Base-by-base conservation (phyloP, 1,140 invertebrate species). In the Drosophila trapezifrons region DNA sequence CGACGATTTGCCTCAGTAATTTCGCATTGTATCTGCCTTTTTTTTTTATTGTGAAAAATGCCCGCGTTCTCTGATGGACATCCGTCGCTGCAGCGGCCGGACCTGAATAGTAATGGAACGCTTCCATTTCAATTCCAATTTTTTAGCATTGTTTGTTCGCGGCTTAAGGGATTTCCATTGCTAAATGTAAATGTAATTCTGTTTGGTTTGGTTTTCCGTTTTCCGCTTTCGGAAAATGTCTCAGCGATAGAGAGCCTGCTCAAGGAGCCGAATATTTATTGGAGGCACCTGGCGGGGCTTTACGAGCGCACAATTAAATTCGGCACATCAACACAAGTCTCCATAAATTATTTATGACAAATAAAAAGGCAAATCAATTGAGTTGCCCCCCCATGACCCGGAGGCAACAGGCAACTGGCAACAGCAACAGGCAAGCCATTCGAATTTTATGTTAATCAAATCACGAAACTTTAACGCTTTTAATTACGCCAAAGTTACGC, bases 361-460 rank as follows among this genome's bases (percentile, higher is more conserved):
- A 83, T 80, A 77, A 89, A 77, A 58, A 46, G 56, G 60, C 60
- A 70, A 90, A 79, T 72, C 79, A 78, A 80, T 90, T 90, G 67
- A 78, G 58, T 80, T 56, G 64, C n/a, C 32, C 62, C 27, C 32
- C 8, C 9, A 35, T 20, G 51, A 38, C 37, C 37, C 37, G 3
- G 12, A 38, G 29, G 32, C 63, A 69, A 37, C 46, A 22, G 18
- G 40, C 62, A 55, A 17, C 40, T 18, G 60, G 37, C 47, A 54
- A 32, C 25, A 25, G 51, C 29, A 32, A 59, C 52, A 32, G 62
- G 47, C 51, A 66, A 64, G 60, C 52, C 60, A 78, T 84, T 67
- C 42, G 52, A 78, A 71, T 78, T 90, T 80, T 63, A 78, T 90
- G 77, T 56, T 49, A 64, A 77, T 49, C 70, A 78, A 89, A 89